phyloP scores from a whole-genome alignment of 2,797 vertebrate genomes.

The Scolopax rusticola region DNA sequence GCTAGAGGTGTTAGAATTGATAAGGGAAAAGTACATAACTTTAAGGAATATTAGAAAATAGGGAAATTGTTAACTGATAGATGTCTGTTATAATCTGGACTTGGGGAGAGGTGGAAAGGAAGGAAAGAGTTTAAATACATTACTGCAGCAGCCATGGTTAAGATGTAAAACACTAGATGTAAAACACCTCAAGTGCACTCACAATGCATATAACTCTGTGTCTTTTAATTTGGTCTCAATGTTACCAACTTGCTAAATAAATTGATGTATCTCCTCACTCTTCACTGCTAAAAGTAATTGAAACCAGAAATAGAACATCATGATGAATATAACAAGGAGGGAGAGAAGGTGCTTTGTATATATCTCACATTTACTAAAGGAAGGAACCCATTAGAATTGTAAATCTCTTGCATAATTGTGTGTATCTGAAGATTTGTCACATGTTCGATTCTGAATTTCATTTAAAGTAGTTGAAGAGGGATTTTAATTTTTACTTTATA shows the following conservation, averaged over 20 bases:
- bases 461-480: background rate
- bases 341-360: background rate
- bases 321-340: background rate
- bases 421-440: background rate
- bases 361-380: background rate
- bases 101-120: background rate
- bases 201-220: background rate
- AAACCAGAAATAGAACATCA: background rate
- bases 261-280: background rate
- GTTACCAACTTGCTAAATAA: background rate
- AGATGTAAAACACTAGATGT: background rate
- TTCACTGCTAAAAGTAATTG: background rate
- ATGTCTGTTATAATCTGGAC: background rate
- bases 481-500: background rate
- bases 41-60: background rate
- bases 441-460: background rate
- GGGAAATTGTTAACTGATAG: background rate
- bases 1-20: background rate
- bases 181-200: background rate
- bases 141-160: background rate
- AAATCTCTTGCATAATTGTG: background rate
- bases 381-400: background rate
- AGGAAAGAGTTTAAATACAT: background rate
- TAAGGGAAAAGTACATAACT: background rate
- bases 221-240: background rate